phyloP scores from a whole-genome alignment of 2,113 vertebrate genomes.

The Dicerorhinus sumatrensis region DNA sequence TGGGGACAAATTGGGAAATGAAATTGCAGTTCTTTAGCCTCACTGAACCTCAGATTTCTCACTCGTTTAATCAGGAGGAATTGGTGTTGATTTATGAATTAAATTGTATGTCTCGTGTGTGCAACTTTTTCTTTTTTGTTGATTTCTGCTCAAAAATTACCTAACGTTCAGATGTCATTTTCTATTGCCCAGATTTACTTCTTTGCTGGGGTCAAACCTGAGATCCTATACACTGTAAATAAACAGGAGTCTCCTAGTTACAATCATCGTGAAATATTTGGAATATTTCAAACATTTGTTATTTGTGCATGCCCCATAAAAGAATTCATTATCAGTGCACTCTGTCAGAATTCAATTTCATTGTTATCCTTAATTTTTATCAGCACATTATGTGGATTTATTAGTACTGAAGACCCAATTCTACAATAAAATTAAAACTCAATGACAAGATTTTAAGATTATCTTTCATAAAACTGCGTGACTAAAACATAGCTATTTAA shows the following conservation, averaged over 20 bases:
- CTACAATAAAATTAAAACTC: background rate
- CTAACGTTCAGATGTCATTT: background rate
- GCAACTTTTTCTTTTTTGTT: too few relatives aligned
- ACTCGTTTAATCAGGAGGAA: background rate
- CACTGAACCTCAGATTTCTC: background rate
- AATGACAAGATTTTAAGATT: background rate
- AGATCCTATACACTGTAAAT: too few relatives aligned
- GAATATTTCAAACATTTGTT: background rate
- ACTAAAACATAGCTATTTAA: background rate
- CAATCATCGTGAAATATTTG: background rate
- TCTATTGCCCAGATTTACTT: background rate
- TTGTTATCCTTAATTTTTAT: background rate
- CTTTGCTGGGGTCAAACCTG: background rate
- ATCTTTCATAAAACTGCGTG: background rate
- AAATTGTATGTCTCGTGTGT: background rate
- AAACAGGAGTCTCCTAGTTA: background rate
- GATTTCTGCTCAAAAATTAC: background rate
- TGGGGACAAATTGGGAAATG: background rate
- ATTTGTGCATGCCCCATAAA: background rate
- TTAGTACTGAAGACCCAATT: background rate
- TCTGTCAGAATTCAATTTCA: background rate
- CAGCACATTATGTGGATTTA: fast-evolving
- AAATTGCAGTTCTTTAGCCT: background rate
- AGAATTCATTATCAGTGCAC: background rate
- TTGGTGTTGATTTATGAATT: background rate